Percentiles rank a stretch among this genome's conserved stretches.
Conservation (phyloP, 2,797 vertebrate genomes). For the Iguana delicatissima region DNA sequence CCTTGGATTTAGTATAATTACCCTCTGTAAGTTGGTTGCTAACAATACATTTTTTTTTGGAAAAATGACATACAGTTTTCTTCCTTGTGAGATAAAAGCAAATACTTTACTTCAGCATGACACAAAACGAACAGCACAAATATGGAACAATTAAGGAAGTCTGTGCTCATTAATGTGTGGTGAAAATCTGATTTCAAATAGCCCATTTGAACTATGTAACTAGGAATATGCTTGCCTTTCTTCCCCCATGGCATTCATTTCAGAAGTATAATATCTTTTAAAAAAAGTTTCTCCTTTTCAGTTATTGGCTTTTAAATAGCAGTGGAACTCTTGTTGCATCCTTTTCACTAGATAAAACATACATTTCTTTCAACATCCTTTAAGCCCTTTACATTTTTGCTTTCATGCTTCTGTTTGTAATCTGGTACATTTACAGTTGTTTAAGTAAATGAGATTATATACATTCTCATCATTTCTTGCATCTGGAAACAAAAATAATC, state of each 20-base stretch:
- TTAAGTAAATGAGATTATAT: slow-evolving; percentile 34
- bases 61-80: background rate
- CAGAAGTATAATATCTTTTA: background rate
- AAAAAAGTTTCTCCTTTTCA: background rate
- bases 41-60: background rate
- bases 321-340: background rate
- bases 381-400: slow-evolving; percentile 17
- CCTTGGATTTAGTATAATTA: background rate
- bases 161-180: background rate
- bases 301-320: background rate
- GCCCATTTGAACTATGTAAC: background rate
- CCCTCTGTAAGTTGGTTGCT: background rate
- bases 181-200: background rate
- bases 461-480: slow-evolving; percentile 1
- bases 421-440: background rate
- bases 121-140: background rate
- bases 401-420: slow-evolving; percentile 6
- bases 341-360: background rate
- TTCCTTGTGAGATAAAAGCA: background rate
- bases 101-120: background rate
- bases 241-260: background rate
- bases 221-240: background rate
- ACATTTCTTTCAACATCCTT: background rate
- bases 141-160: background rate
- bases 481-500: slow-evolving; percentile 7